phyloP scores from a whole-genome alignment of 2,797 vertebrate species.

The Tiaroga cobitis region DNA sequence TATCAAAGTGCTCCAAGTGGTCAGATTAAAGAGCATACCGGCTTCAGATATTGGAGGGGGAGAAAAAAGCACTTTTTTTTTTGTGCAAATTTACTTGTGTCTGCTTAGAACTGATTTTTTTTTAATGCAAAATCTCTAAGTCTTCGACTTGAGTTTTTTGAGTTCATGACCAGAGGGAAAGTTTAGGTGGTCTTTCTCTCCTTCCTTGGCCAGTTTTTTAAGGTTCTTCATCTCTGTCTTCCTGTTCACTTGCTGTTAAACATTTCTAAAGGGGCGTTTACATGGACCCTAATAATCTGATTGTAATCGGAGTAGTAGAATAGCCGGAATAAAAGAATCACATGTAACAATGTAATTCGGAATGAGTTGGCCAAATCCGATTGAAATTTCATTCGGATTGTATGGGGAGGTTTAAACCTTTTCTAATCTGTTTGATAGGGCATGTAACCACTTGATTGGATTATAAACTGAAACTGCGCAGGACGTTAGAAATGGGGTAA shows the following conservation, averaged over 20 bases:
- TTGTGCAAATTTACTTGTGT: not conserved
- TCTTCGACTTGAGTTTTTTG: not conserved
- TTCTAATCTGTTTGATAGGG: too few species aligned
- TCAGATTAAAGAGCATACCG: not conserved
- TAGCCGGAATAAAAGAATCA: not conserved
- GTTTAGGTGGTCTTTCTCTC: not conserved
- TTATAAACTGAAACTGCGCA: not conserved
- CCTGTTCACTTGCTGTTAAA: conserved; percentile 5
- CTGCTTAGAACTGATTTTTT: not conserved
- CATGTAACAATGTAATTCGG: not conserved
- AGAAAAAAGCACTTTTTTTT: not conserved
- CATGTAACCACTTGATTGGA: too few species aligned
- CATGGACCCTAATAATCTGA: not conserved
- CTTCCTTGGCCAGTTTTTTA: not conserved
- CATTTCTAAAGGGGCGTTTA: not conserved
- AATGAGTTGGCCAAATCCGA: not conserved
- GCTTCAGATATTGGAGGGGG: not conserved
- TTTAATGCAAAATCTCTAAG: too few species aligned
- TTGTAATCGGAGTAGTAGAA: not conserved
- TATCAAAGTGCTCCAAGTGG: conserved; percentile 3
- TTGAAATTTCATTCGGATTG: not conserved
- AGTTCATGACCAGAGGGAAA: not conserved
- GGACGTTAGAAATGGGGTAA: not conserved
- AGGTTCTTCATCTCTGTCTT: not conserved
- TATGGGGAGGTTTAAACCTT: not conserved